Evolutionary conservation across 2,888 invertebrate species (phyloP).

Genomic region (Uloborus plumipes): DNA sequence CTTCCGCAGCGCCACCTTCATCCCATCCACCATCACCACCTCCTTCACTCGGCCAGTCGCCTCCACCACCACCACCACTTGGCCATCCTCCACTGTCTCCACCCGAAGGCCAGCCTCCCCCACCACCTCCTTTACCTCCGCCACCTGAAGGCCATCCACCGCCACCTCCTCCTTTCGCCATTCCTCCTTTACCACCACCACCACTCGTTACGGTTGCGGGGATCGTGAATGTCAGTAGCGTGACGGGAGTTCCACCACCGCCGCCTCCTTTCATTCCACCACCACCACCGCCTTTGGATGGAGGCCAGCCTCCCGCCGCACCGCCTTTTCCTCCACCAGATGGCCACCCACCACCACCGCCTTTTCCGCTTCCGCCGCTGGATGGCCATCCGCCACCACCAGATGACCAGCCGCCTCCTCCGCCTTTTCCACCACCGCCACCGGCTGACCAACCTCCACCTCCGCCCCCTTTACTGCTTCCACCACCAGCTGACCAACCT

Average conservation of each 20-base stretch:
- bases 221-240: conserved; percentile 46
- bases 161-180: conserved; percentile 12
- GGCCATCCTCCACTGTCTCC: conserved; percentile 27
- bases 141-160: conserved; percentile 9
- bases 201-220: conserved; percentile 32
- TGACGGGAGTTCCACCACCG: conserved; percentile 38
- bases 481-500: conserved; percentile 7
- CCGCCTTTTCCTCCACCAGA: conserved; percentile 7
- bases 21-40: conserved; percentile 15
- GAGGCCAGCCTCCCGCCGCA: neutral
- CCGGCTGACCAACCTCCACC: neutral
- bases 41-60: neutral
- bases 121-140: conserved; percentile 6
- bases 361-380: conserved; percentile 25
- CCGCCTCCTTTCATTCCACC: neutral
- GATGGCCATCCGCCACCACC: conserved; percentile 30
- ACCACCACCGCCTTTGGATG: too few species aligned
- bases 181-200: conserved; percentile 17
- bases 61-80: conserved; percentile 17
- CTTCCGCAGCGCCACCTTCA: conserved; percentile 37
- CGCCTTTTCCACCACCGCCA: conserved; percentile 22
- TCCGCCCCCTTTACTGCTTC: neutral
- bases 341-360: conserved; percentile 17
- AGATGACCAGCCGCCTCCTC: neutral
- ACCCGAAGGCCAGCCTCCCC: conserved; percentile 9